Percentiles rank a stretch among this genome's conserved stretches.
Evolutionary conservation across 92 coral and sea anemone genomes (phyloP).

Genomic region (Micromussa lordhowensis): DNA sequence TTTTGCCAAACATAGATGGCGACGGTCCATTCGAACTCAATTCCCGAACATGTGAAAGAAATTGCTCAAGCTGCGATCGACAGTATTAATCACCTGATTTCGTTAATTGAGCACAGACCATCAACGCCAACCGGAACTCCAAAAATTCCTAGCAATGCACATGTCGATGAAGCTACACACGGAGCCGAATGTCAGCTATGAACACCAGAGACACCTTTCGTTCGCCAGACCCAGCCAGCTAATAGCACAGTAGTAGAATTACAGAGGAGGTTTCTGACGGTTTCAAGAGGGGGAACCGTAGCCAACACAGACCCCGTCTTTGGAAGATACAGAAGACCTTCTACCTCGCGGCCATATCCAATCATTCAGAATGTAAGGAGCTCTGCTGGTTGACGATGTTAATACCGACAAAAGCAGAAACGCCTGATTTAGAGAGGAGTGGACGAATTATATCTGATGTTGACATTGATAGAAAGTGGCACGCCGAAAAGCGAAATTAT

Average conservation of each 20-base stretch:
- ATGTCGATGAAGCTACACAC: too few species aligned
- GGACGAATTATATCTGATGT: conserved; percentile 39
- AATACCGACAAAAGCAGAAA: conserved; percentile 57
- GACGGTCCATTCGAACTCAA: not conserved
- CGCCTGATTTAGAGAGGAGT: conserved; percentile 41
- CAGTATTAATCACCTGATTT: not conserved
- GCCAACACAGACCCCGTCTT: not conserved
- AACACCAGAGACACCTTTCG: not conserved
- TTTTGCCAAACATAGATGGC: conserved; percentile 8
- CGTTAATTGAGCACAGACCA: not conserved
- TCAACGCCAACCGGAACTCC: not conserved
- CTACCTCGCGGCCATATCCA: conserved; percentile 13
- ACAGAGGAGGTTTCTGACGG: not conserved
- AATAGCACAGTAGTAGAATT: not conserved
- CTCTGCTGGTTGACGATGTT: conserved; percentile 8
- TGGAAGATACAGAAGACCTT: not conserved
- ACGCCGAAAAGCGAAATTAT: conserved; percentile 26
- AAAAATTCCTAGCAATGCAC: not conserved
- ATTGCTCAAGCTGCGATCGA: conserved; percentile 10
- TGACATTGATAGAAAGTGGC: conserved; percentile 46
- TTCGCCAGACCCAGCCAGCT: not conserved
- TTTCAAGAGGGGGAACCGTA: not conserved
- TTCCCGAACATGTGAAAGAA: too few species aligned
- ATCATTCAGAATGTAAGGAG: conserved; percentile 8
- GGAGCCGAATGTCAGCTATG: not conserved